These are phyloP conservation scores for Heliconius hortense DNA, from an alignment of 2,888 invertebrate genomes.

Conservation along the genomic window DNA sequence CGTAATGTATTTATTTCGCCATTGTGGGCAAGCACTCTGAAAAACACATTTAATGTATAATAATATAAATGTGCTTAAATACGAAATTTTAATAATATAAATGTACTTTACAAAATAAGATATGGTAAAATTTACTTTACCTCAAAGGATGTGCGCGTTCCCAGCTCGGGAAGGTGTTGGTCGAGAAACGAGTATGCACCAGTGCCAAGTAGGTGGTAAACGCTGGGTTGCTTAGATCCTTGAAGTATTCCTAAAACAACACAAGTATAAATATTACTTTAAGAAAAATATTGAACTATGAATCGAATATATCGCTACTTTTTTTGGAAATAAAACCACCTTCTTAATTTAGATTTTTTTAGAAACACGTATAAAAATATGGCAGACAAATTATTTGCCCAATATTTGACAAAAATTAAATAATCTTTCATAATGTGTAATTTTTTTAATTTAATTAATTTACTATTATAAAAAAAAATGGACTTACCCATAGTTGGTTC, in stretches of 20 bases:
- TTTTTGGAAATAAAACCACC: no score
- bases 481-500: conserved; percentile 91
- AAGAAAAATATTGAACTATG: neutral
- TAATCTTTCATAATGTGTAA: no score
- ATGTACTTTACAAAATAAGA: neutral
- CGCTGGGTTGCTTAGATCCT: conserved; percentile 86
- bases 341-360: no score
- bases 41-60: conserved; percentile 39
- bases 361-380: no score
- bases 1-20: conserved; percentile 99
- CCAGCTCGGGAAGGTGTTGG: conserved; percentile 99
- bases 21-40: conserved; percentile 96
- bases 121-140: conserved; percentile 68
- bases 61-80: no score
- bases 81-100: neutral
- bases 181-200: conserved; percentile 99
- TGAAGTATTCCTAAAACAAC: conserved; percentile 85
- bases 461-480: no score
- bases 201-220: conserved; percentile 97
- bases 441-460: neutral
- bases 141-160: conserved; percentile 98
- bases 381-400: no score
- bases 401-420: no score
- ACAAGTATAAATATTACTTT: neutral
- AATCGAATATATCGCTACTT: no score